Conservation (phyloP, 92 coral and sea anemone genomes). For the Porites evermanni region DNA sequence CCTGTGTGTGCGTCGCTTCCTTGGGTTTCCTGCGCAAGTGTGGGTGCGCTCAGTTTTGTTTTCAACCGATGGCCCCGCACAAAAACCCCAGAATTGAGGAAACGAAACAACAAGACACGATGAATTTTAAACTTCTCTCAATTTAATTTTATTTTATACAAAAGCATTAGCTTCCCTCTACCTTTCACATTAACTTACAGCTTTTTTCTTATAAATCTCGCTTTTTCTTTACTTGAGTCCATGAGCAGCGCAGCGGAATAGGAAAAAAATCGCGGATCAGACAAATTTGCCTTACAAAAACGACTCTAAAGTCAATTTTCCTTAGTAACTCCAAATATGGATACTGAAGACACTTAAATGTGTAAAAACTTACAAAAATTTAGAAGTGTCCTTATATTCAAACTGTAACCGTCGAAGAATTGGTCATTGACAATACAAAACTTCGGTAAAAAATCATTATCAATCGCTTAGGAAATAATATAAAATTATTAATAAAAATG, state of each 20-base stretch:
- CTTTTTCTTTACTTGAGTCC: constrained; percentile 9
- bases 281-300: background rate
- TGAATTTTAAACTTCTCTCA: too few relatives aligned
- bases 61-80: too few relatives aligned
- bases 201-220: background rate
- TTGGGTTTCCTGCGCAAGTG: too few relatives aligned
- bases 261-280: background rate
- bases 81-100: too few relatives aligned
- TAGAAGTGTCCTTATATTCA: background rate
- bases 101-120: too few relatives aligned
- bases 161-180: constrained; percentile 13
- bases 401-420: constrained; percentile 16
- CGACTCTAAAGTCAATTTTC: background rate
- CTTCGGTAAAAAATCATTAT: background rate
- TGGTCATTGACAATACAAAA: background rate
- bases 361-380: background rate
- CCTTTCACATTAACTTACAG: background rate
- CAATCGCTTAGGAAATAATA: background rate
- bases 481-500: background rate
- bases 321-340: background rate
- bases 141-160: background rate
- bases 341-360: background rate
- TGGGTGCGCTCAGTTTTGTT: too few relatives aligned
- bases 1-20: too few relatives aligned
- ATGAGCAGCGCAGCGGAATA: background rate